Conservation (phyloP, 2,113 vertebrate species). For the Sinocyclocheilus grahami region DNA sequence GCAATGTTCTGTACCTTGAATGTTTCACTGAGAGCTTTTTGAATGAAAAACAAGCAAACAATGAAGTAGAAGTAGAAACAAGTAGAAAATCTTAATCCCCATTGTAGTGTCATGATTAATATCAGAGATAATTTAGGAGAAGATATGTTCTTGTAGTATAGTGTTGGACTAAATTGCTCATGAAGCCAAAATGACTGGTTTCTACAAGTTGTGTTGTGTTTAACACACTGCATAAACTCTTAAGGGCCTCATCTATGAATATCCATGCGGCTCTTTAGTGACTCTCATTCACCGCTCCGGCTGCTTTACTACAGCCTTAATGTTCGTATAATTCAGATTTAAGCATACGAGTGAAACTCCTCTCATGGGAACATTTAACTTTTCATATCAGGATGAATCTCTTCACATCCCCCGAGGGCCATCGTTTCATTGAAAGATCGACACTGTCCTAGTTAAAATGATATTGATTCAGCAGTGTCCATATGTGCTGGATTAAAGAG, state of each 20-base stretch:
- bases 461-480: constrained; percentile 31
- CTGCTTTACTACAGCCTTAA: constrained; percentile 1
- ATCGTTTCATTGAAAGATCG: constrained; percentile 2
- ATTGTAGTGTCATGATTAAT: background rate
- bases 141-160: background rate
- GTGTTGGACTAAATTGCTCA: background rate
- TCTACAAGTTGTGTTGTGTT: background rate
- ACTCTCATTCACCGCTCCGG: background rate
- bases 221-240: background rate
- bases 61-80: too few relatives aligned
- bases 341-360: constrained; percentile 8
- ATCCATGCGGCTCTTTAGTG: background rate
- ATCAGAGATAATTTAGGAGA: background rate
- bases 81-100: background rate
- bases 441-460: constrained; percentile 29
- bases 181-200: background rate
- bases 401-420: constrained; percentile 1
- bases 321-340: constrained; percentile 24
- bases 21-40: background rate
- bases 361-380: constrained; percentile 35
- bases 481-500: constrained; percentile 11
- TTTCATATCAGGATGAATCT: constrained; percentile 17
- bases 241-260: constrained; percentile 12
- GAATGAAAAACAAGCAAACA: background rate
- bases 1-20: background rate